phyloP scores from a whole-genome alignment of 2,888 invertebrate genomes.

The Rhogogaster chlorosoma region DNA sequence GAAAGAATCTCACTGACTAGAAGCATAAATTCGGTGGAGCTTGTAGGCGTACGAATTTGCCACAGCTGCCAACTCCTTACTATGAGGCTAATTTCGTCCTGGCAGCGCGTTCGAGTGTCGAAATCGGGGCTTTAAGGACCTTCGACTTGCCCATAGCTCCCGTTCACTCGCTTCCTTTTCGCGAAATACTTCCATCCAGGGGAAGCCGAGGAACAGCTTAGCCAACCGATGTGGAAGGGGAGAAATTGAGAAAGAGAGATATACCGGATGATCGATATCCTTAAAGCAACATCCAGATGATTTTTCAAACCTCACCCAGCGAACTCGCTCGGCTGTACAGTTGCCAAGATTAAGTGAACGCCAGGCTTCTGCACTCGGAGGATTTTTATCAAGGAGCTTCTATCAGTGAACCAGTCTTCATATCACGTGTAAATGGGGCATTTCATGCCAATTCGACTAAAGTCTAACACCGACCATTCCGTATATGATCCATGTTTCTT shows the following conservation, averaged over 20 bases:
- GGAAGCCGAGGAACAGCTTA: background rate
- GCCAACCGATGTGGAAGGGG: conserved; percentile 2
- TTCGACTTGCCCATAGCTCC: conserved; percentile 26
- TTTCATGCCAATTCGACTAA: conserved; percentile 2
- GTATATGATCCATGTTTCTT: background rate
- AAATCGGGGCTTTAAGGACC: conserved; percentile 45
- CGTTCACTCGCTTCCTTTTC: conserved; percentile 22
- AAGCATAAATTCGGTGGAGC: background rate
- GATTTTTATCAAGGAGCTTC: conserved; percentile 4
- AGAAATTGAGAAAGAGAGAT: conserved; percentile 22
- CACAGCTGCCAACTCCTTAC: conserved; percentile 23
- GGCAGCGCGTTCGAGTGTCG: conserved; percentile 35
- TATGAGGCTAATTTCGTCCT: conserved; percentile 34
- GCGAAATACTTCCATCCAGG: conserved; percentile 20
- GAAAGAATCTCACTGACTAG: background rate
- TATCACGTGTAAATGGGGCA: background rate
- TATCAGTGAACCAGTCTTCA: background rate
- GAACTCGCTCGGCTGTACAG: background rate
- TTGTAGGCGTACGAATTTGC: conserved; percentile 18
- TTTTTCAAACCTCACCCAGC: conserved; percentile 39
- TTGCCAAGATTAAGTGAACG: conserved; percentile 35
- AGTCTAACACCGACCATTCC: background rate
- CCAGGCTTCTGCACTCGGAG: background rate
- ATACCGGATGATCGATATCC: conserved; percentile 42
- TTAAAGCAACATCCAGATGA: conserved; percentile 39